Percentiles rank a stretch among this genome's conserved stretches.
Evolutionary conservation across 2,113 vertebrate genomes (phyloP).

Genomic region (Microcebus griseorufus): DNA sequence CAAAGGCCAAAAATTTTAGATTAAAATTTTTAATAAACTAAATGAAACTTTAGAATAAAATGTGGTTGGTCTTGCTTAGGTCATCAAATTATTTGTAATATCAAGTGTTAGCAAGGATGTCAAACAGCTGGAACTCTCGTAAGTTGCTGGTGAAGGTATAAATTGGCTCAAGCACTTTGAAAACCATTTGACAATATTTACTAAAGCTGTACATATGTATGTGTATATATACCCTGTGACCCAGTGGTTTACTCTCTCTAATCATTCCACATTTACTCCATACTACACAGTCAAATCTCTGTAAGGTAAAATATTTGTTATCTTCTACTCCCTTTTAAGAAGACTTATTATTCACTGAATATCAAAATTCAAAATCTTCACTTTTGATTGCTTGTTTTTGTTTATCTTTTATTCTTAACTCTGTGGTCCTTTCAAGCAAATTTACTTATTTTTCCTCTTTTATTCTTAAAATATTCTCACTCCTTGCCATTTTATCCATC

Average conservation of each 20-base stretch:
- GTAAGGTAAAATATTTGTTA: background rate
- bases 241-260: background rate
- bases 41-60: background rate
- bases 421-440: background rate
- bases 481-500: background rate
- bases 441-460: background rate
- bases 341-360: background rate
- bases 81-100: background rate
- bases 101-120: background rate
- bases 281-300: background rate
- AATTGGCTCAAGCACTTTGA: background rate
- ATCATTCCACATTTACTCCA: background rate
- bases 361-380: background rate
- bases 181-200: background rate
- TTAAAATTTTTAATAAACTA: background rate
- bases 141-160: background rate
- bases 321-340: background rate
- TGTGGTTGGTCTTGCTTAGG: background rate
- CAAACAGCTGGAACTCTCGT: background rate
- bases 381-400: background rate
- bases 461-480: background rate
- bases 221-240: background rate
- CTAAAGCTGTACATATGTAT: background rate
- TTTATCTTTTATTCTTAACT: background rate
- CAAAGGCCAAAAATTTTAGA: background rate